A percentile compares a stretch with the other conserved stretches of the same genome.
Conservation (phyloP, 2,113 vertebrate species). For the Notothenia coriiceps region DNA sequence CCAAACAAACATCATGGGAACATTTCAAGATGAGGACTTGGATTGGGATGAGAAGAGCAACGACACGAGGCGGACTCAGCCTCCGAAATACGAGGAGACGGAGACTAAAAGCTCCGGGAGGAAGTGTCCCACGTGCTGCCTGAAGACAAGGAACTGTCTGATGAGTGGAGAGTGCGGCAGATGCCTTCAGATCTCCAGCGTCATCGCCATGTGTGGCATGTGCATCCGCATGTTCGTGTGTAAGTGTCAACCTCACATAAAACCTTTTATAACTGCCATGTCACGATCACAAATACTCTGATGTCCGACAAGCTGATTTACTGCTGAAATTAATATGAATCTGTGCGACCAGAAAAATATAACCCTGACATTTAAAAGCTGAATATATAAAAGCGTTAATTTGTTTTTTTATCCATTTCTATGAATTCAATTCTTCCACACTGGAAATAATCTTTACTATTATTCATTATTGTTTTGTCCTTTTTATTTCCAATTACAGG, state of each 20-base stretch:
- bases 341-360: background rate
- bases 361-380: background rate
- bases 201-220: slow-evolving; percentile 78
- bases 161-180: slow-evolving; percentile 84
- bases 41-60: slow-evolving; percentile 53
- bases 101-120: background rate
- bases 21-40: slow-evolving; percentile 29
- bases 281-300: background rate
- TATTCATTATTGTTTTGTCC: background rate
- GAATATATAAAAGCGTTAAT: no score
- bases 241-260: slow-evolving; percentile 64
- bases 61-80: slow-evolving; percentile 49
- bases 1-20: slow-evolving; percentile 52
- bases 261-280: background rate
- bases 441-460: background rate
- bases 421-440: background rate
- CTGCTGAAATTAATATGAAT: background rate
- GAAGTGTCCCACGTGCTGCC: slow-evolving; percentile 78
- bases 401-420: background rate
- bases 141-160: slow-evolving; percentile 73
- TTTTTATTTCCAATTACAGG: slow-evolving; percentile 43
- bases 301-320: background rate
- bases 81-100: background rate
- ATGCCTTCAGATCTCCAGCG: slow-evolving; percentile 77
- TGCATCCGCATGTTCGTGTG: slow-evolving; percentile 78